Evolutionary conservation across 2,888 invertebrate genomes (phyloP).

Genomic region (Orthosia incerta): DNA sequence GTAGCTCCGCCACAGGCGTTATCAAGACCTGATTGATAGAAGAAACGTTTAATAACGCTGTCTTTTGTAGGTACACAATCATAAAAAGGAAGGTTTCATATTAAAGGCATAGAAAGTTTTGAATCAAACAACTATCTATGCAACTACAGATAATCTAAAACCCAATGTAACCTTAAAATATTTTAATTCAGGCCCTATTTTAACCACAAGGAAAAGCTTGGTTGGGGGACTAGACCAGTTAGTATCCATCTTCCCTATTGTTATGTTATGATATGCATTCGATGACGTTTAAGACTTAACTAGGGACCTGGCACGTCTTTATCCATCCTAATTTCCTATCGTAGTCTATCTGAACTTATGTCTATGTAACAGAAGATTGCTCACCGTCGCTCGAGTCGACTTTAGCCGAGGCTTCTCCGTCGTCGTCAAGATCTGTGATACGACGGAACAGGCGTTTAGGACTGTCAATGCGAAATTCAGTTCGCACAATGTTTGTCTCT

Average conservation of each 20-base stretch:
- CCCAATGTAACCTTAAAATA: no score
- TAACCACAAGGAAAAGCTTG: background rate
- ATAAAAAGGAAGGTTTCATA: background rate
- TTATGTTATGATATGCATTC: no score
- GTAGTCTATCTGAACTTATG: slow-evolving; percentile 7
- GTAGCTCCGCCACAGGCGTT: slow-evolving; percentile 28
- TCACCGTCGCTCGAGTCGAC: slow-evolving; percentile 33
- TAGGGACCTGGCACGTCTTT: background rate
- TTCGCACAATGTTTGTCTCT: background rate
- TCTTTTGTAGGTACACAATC: background rate
- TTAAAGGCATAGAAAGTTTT: background rate
- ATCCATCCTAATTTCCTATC: background rate
- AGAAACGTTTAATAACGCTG: background rate
- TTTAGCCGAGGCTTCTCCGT: slow-evolving; percentile 23
- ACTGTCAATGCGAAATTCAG: background rate
- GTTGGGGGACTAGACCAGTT: no score
- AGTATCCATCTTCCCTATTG: no score
- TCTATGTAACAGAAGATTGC: slow-evolving; percentile 30
- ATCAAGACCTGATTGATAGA: slow-evolving; percentile 30
- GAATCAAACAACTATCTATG: background rate
- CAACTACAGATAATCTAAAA: background rate
- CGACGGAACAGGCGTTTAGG: slow-evolving; percentile 35
- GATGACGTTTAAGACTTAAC: no score
- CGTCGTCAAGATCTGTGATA: slow-evolving; percentile 36
- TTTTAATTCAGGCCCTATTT: background rate